These are phyloP conservation scores for Pegea sp. DNA, from an alignment of 23 tunicate species.

Conservation along the genomic window DNA sequence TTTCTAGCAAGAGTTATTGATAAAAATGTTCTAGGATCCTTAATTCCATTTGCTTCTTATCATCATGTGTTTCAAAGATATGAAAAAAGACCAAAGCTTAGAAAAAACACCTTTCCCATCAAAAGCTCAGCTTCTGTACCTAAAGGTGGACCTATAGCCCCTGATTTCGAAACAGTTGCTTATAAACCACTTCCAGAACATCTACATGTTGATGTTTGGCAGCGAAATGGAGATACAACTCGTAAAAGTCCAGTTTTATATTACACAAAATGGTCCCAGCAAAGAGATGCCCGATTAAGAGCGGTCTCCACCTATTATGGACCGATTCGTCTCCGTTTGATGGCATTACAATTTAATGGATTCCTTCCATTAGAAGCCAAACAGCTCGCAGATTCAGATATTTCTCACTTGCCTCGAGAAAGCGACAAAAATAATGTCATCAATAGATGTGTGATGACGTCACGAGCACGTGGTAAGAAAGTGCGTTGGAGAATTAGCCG, in stretches of 20 bases:
- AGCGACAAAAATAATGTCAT: slow-evolving; percentile 5
- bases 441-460: slow-evolving; percentile 41
- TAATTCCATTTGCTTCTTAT: too few relatives aligned
- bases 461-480: slow-evolving; percentile 34
- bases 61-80: too few relatives aligned
- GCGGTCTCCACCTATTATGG: slow-evolving; percentile 39
- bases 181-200: slow-evolving; percentile 41
- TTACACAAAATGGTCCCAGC: slow-evolving; percentile 51
- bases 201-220: slow-evolving; percentile 32
- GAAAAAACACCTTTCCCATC: too few relatives aligned
- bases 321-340: slow-evolving; percentile 21
- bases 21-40: too few relatives aligned
- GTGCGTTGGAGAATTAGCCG: slow-evolving; percentile 60
- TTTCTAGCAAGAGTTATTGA: too few relatives aligned
- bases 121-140: slow-evolving; percentile 18
- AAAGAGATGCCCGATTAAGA: slow-evolving; percentile 55
- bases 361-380: slow-evolving; percentile 42
- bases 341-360: slow-evolving; percentile 13
- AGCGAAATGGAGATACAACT: slow-evolving; percentile 2
- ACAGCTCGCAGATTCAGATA: slow-evolving; percentile 55
- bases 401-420: slow-evolving; percentile 20
- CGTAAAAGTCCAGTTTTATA: slow-evolving; percentile 11
- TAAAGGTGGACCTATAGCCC: slow-evolving; percentile 54
- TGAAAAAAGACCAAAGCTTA: too few relatives aligned
- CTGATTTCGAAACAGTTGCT: slow-evolving; percentile 46